phyloP scores from a whole-genome alignment of 2,888 invertebrate genomes.

The Drosophila eohydei region DNA sequence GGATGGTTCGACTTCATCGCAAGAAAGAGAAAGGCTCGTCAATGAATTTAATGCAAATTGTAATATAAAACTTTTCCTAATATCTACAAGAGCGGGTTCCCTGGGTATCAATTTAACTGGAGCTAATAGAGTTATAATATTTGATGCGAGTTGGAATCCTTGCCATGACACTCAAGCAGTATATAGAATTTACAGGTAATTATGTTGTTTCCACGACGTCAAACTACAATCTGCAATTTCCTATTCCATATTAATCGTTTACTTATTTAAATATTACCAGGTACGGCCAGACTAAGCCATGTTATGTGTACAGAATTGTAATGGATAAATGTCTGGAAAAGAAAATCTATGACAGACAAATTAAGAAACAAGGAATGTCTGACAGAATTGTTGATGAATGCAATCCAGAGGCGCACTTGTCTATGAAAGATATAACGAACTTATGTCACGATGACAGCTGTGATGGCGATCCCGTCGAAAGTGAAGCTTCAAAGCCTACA shows the following conservation, averaged over 20 bases:
- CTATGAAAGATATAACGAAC: slow-evolving; percentile 94
- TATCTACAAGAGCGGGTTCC: slow-evolving; percentile 98
- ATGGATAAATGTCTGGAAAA: slow-evolving; percentile 99
- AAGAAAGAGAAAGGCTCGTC: slow-evolving; percentile 97
- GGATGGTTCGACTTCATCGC: slow-evolving; percentile 97
- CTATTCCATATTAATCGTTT: neutral
- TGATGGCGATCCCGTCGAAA: slow-evolving; percentile 89
- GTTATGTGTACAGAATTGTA: slow-evolving; percentile 97
- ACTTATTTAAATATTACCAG: slow-evolving; percentile 75
- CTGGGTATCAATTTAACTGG: slow-evolving; percentile 98
- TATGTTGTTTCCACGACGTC: neutral
- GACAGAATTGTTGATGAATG: slow-evolving; percentile 99
- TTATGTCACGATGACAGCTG: slow-evolving; percentile 96
- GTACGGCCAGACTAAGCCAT: slow-evolving; percentile 97
- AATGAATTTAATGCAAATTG: slow-evolving; percentile 97
- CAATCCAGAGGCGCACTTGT: slow-evolving; percentile 97
- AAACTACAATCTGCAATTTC: no score
- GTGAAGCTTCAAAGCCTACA: slow-evolving; percentile 52
- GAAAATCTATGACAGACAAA: slow-evolving; percentile 99
- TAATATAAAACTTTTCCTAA: slow-evolving; percentile 94
- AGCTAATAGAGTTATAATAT: slow-evolving; percentile 98
- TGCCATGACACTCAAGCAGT: slow-evolving; percentile 99
- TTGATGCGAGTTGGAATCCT: slow-evolving; percentile 99
- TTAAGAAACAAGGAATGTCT: slow-evolving; percentile 99
- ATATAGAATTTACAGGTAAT: slow-evolving; percentile 93